Conservation (phyloP, 2,888 invertebrate species). For the Mellilla xanthometata region DNA sequence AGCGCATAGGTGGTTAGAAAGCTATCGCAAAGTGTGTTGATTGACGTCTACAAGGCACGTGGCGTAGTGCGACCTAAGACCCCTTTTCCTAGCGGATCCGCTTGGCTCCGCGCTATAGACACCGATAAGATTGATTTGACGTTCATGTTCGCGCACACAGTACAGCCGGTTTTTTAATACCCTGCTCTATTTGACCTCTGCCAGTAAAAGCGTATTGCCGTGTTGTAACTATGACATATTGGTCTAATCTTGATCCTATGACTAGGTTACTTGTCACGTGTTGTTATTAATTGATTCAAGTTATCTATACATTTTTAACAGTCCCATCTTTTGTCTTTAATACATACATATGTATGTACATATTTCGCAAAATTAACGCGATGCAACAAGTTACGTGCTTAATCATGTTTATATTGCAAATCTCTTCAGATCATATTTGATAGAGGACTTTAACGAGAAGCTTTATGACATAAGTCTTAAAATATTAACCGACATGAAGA, state of each 20-base stretch:
- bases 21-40: constrained; percentile 47
- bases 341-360: too few species aligned
- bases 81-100: constrained; percentile 51
- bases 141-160: constrained; percentile 33
- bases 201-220: constrained; percentile 20
- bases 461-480: constrained; percentile 22
- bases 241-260: constrained; percentile 16
- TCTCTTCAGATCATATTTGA: background rate
- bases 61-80: constrained; percentile 61
- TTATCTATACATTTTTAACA: too few species aligned
- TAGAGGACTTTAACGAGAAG: constrained; percentile 17
- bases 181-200: constrained; percentile 37
- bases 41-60: constrained; percentile 64
- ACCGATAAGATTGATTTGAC: constrained; percentile 49
- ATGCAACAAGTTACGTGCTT: too few species aligned
- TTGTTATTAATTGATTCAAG: constrained; percentile 11
- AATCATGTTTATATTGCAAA: too few species aligned
- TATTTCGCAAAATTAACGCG: too few species aligned
- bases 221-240: constrained; percentile 21
- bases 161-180: constrained; percentile 32
- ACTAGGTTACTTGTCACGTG: constrained; percentile 5
- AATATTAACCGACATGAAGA: constrained; percentile 20
- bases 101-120: constrained; percentile 36
- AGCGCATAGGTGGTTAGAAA: constrained; percentile 44
- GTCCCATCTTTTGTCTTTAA: too few species aligned